Evolutionary conservation across 1,140 invertebrate genomes (phyloP).

Genomic region (Potamilus streckersoni): DNA sequence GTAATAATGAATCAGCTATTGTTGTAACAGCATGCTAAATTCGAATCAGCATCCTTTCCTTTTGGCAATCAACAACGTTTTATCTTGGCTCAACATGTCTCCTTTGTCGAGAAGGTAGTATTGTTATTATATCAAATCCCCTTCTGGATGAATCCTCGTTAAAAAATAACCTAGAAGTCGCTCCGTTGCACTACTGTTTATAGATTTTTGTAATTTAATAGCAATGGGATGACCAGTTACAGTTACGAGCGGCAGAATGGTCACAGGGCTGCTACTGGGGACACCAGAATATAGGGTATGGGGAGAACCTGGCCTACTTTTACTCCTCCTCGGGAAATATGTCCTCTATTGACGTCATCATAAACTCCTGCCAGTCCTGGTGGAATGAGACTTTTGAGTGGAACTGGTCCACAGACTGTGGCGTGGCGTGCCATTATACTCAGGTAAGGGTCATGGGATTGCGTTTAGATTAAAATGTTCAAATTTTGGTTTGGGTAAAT

Average conservation of each 20-base stretch:
- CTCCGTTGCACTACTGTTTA: too few species aligned
- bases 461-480: neutral
- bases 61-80: too few species aligned
- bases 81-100: too few species aligned
- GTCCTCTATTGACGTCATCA: constrained; percentile 9
- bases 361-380: constrained; percentile 14
- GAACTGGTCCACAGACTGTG: constrained; percentile 21
- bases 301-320: constrained; percentile 18
- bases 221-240: constrained; percentile 12
- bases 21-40: too few species aligned
- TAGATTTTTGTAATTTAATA: neutral
- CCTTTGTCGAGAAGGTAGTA: too few species aligned
- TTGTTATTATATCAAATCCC: too few species aligned
- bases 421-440: constrained; percentile 23
- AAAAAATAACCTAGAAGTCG: too few species aligned
- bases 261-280: constrained; percentile 24
- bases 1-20: too few species aligned
- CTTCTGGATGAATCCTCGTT: too few species aligned
- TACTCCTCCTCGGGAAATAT: constrained; percentile 10
- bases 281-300: constrained; percentile 14
- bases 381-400: constrained; percentile 21
- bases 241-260: constrained; percentile 12
- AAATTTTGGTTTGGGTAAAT: neutral
- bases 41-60: too few species aligned
- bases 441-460: constrained; percentile 4